Percentiles rank a stretch among this genome's conserved stretches.
Conservation (phyloP, 1,140 invertebrate species). For the Pachyrhynchus sulphureomaculatus region DNA sequence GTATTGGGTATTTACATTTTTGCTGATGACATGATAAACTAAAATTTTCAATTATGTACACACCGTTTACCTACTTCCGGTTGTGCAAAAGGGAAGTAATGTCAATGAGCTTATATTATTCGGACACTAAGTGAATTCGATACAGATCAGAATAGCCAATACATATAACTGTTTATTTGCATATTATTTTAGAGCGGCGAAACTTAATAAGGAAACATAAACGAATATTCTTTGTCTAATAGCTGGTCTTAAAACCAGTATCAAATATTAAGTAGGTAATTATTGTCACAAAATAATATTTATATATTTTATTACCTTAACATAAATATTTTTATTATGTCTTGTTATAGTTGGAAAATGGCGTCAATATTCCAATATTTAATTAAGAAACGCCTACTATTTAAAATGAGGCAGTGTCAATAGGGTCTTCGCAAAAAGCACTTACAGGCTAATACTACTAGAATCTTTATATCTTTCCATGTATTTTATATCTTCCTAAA, state of each 20-base stretch:
- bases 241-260: constrained; percentile 15
- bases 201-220: constrained; percentile 20
- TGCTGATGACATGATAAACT: no score
- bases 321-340: no score
- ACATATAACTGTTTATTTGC: constrained; percentile 16
- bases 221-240: constrained; percentile 21
- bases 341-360: no score
- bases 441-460: no score
- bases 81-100: constrained; percentile 40
- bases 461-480: no score
- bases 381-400: no score
- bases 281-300: constrained; percentile 6
- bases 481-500: no score
- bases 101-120: constrained; percentile 30
- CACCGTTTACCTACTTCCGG: constrained; percentile 30
- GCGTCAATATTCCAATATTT: no score
- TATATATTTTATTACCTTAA: neutral
- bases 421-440: no score
- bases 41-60: no score
- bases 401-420: no score
- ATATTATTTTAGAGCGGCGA: constrained; percentile 17
- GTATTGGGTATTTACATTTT: no score
- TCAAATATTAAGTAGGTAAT: constrained; percentile 24
- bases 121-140: constrained; percentile 18
- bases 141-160: constrained; percentile 27